Conservation (phyloP, 2,888 invertebrate species). For the Pecten maximus region DNA sequence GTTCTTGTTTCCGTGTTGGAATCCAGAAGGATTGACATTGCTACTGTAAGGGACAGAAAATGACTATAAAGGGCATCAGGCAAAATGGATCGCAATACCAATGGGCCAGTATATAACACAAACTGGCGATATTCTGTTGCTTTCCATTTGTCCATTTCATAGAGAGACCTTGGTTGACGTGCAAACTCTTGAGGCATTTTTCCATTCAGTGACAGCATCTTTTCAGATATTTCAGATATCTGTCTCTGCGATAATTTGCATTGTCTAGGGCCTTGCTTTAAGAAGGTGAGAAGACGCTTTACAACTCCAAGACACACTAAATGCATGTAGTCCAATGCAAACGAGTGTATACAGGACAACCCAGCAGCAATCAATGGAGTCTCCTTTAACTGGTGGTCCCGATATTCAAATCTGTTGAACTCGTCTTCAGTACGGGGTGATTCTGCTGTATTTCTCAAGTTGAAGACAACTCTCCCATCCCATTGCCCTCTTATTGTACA, state of each 20-base stretch:
- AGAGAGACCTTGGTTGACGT: slow-evolving; percentile 66
- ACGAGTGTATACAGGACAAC: slow-evolving; percentile 47
- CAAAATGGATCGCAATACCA: slow-evolving; percentile 45
- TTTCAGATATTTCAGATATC: slow-evolving; percentile 39
- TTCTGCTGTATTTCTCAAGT: not conserved
- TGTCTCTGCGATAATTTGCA: slow-evolving; percentile 41
- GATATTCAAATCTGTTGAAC: slow-evolving; percentile 37
- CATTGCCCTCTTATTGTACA: slow-evolving; percentile 31
- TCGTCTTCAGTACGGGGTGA: not conserved
- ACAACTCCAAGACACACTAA: slow-evolving; percentile 75
- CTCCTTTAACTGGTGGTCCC: not conserved
- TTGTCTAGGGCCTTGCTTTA: slow-evolving; percentile 62
- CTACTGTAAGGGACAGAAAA: slow-evolving; percentile 54
- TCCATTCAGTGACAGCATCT: slow-evolving; percentile 31
- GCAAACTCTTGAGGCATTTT: slow-evolving; percentile 65
- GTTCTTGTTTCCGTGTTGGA: slow-evolving; percentile 36
- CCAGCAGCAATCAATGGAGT: slow-evolving; percentile 53
- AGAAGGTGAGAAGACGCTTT: slow-evolving; percentile 67
- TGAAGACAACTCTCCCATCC: not conserved
- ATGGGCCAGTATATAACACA: slow-evolving; percentile 68
- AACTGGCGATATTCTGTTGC: slow-evolving; percentile 71
- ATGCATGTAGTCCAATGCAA: slow-evolving; percentile 71
- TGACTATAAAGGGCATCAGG: slow-evolving; percentile 49
- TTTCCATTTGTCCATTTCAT: slow-evolving; percentile 68
- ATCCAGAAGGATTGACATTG: slow-evolving; percentile 49